phyloP scores from a whole-genome alignment of 2,888 invertebrate genomes.

The Cerastis leucographa region DNA sequence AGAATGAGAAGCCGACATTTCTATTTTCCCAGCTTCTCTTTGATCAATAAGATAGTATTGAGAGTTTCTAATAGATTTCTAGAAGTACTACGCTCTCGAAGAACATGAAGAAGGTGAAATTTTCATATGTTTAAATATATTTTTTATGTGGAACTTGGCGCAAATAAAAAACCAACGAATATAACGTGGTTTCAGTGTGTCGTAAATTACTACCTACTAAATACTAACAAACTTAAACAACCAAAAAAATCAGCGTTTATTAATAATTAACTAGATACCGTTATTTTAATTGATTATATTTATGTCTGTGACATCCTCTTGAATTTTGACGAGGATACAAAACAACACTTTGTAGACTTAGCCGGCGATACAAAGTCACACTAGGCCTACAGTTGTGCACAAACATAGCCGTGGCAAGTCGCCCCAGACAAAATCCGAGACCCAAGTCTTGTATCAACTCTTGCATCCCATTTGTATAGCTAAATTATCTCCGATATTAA shows the following conservation, averaged over 20 bases:
- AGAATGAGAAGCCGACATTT: neutral
- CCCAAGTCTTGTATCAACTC: neutral
- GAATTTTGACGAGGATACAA: too few relatives aligned
- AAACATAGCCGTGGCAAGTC: neutral
- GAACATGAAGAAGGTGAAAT: neutral
- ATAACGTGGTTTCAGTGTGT: neutral
- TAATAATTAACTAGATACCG: too few relatives aligned
- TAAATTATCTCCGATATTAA: conserved; percentile 1
- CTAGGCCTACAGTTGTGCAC: neutral
- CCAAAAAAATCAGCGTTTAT: too few relatives aligned
- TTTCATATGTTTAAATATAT: too few relatives aligned
- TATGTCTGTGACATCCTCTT: too few relatives aligned
- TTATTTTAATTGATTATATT: too few relatives aligned
- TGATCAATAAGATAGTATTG: neutral
- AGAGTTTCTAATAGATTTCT: neutral
- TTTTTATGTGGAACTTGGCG: neutral
- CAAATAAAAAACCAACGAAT: neutral
- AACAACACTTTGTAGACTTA: too few relatives aligned
- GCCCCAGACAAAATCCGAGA: neutral
- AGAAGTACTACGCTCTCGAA: neutral
- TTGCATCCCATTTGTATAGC: neutral
- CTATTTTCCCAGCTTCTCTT: neutral
- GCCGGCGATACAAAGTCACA: neutral
- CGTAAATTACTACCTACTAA: neutral
- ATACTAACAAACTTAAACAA: too few relatives aligned